These are phyloP conservation scores for Ascaphus truei DNA, from an alignment of 2,113 vertebrate genomes.

Conservation along the genomic window DNA sequence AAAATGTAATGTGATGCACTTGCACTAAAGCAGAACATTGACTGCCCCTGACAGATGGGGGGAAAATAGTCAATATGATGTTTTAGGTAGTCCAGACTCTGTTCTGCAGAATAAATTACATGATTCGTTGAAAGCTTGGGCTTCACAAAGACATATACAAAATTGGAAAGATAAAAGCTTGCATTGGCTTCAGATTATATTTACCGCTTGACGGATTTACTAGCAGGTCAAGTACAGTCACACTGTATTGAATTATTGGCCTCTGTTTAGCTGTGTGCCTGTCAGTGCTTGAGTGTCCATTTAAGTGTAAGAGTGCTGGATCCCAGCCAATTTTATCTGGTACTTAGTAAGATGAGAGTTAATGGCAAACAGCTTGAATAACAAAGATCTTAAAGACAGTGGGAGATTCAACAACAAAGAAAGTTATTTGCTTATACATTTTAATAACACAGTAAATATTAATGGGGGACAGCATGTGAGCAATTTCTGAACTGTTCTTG, in stretches of 20 bases:
- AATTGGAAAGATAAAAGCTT: conserved; percentile 83
- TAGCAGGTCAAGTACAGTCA: conserved; percentile 70
- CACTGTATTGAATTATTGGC: conserved; percentile 82
- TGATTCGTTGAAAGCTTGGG: conserved; percentile 70
- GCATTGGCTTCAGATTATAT: conserved; percentile 79
- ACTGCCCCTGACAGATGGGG: conserved; percentile 69
- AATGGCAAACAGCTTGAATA: conserved; percentile 64
- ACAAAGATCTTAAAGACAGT: conserved; percentile 49
- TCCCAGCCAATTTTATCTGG: conserved; percentile 58
- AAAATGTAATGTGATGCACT: conserved; percentile 54
- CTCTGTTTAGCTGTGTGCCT: conserved; percentile 76
- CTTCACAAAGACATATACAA: conserved; percentile 69
- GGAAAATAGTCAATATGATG: conserved; percentile 74
- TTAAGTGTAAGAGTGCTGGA: conserved; percentile 78
- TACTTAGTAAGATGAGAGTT: conserved; percentile 49
- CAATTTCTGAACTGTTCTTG: conserved; percentile 52
- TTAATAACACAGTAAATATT: conserved; percentile 76
- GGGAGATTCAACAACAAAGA: conserved; percentile 46
- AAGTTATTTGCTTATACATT: conserved; percentile 66
- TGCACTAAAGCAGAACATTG: conserved; percentile 60
- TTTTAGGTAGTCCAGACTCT: conserved; percentile 66
- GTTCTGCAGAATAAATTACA: conserved; percentile 78
- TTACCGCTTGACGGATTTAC: conserved; percentile 82
- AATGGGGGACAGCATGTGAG: conserved; percentile 48
- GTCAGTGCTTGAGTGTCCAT: conserved; percentile 71